Percentiles rank a stretch among this genome's conserved stretches.
phyloP scores from a whole-genome alignment of 2,888 invertebrate species.

The Fabriciana adippe region DNA sequence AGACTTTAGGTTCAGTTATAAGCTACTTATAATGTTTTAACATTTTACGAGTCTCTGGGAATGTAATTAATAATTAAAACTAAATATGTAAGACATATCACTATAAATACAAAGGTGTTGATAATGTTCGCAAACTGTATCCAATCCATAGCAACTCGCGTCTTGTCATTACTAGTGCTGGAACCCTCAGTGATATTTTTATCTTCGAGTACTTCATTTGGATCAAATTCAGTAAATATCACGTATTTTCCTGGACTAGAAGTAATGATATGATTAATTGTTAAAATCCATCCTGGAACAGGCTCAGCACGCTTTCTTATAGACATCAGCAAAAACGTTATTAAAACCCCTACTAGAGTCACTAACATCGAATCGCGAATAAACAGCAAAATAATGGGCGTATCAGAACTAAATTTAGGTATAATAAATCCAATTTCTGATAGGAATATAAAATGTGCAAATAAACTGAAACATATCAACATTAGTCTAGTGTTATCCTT shows the following conservation, averaged over 20 bases:
- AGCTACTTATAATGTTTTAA: background rate
- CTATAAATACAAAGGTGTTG: constrained; percentile 63
- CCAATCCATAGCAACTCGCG: constrained; percentile 60
- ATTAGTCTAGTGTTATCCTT: constrained; percentile 80
- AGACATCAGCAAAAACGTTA: constrained; percentile 66
- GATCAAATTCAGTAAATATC: constrained; percentile 73
- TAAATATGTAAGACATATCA: constrained; percentile 59
- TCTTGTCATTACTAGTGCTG: constrained; percentile 44
- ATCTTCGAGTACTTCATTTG: constrained; percentile 52
- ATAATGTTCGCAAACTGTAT: constrained; percentile 66
- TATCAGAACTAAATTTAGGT: constrained; percentile 82
- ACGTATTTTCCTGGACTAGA: constrained; percentile 69
- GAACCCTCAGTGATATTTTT: constrained; percentile 51
- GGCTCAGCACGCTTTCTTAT: constrained; percentile 55
- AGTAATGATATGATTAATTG: constrained; percentile 56
- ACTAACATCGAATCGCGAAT: constrained; percentile 73
- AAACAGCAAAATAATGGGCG: constrained; percentile 80
- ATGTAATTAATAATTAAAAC: constrained; percentile 65
- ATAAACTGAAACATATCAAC: constrained; percentile 82
- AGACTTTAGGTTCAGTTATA: background rate
- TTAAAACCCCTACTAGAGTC: constrained; percentile 60
- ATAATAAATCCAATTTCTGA: constrained; percentile 83
- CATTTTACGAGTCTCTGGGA: constrained; percentile 50
- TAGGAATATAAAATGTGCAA: constrained; percentile 83
- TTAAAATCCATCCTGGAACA: constrained; percentile 62